Conservation (phyloP, 1,140 invertebrate species). For the Tetramorium parvispinum region DNA sequence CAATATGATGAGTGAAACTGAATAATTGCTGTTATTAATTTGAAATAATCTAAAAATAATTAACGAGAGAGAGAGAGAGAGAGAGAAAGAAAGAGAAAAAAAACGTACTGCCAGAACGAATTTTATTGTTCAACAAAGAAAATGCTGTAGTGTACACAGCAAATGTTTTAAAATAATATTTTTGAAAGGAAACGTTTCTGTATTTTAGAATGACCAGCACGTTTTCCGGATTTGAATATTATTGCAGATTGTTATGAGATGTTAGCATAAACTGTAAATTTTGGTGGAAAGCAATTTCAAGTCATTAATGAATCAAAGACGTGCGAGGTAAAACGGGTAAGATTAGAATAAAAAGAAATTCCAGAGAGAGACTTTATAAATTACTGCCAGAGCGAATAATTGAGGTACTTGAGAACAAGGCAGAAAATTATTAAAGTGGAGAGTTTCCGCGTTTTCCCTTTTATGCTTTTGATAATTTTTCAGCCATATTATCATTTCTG, state of each 20-base stretch:
- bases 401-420: conserved; percentile 44
- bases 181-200: background rate
- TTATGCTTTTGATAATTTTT: conserved; percentile 22
- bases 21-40: background rate
- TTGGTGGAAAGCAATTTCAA: background rate
- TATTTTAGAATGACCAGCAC: background rate
- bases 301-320: conserved; percentile 40
- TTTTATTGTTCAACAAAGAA: background rate
- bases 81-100: background rate
- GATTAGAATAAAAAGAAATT: conserved; percentile 16
- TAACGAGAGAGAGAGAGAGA: background rate
- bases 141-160: background rate
- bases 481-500: background rate
- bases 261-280: conserved; percentile 3
- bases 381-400: conserved; percentile 33
- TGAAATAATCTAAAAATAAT: background rate
- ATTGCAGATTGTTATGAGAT: background rate
- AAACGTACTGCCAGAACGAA: background rate
- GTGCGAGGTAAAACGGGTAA: background rate
- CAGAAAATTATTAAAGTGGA: conserved; percentile 35
- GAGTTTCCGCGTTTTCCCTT: background rate
- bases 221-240: conserved; percentile 3
- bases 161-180: conserved; percentile 7
- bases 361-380: conserved; percentile 30
- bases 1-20: no score